A percentile compares a stretch with the other conserved stretches of the same genome.
These are phyloP conservation scores for Lasius fuliginosus DNA, from an alignment of 2,888 invertebrate genomes.

Conservation along the genomic window DNA sequence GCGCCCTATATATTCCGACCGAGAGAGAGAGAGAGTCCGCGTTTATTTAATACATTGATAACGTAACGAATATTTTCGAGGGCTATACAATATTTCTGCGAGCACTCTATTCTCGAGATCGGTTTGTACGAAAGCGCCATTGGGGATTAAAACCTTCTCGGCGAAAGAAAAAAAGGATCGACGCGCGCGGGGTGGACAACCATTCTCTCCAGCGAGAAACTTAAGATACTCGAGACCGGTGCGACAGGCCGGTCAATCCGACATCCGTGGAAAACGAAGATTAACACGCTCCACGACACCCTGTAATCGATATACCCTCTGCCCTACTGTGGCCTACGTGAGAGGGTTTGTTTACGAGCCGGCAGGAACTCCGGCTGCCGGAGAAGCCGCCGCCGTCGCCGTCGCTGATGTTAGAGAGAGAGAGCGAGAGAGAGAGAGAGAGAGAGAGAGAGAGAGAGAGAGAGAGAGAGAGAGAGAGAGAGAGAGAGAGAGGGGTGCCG, in stretches of 20 bases:
- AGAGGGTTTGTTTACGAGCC: conserved; percentile 66
- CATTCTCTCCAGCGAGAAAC: conserved; percentile 10
- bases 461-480: conserved; percentile 5
- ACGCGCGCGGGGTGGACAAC: conserved; percentile 65
- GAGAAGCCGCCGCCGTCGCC: conserved; percentile 49
- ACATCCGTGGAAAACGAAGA: conserved; percentile 68
- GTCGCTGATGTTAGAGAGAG: conserved; percentile 34
- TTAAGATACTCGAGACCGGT: conserved; percentile 69
- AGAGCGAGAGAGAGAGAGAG: not conserved
- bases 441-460: not conserved
- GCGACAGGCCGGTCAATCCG: conserved; percentile 49
- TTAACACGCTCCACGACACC: conserved; percentile 72
- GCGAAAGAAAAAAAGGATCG: not conserved
- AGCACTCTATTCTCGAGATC: not conserved
- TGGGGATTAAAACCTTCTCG: conserved; percentile 8
- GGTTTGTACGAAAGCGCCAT: not conserved
- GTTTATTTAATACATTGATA: not conserved
- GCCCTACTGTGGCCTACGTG: conserved; percentile 15
- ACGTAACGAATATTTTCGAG: not conserved
- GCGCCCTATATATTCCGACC: too few species aligned
- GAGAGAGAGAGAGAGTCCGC: not conserved
- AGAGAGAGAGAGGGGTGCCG: conserved; percentile 35
- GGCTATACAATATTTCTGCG: not conserved
- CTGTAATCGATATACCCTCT: conserved; percentile 76
- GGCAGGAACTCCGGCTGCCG: conserved; percentile 21